These are phyloP conservation scores for Drosophila micromelanica DNA, from an alignment of 1,140 invertebrate genomes.

Conservation along the genomic window DNA sequence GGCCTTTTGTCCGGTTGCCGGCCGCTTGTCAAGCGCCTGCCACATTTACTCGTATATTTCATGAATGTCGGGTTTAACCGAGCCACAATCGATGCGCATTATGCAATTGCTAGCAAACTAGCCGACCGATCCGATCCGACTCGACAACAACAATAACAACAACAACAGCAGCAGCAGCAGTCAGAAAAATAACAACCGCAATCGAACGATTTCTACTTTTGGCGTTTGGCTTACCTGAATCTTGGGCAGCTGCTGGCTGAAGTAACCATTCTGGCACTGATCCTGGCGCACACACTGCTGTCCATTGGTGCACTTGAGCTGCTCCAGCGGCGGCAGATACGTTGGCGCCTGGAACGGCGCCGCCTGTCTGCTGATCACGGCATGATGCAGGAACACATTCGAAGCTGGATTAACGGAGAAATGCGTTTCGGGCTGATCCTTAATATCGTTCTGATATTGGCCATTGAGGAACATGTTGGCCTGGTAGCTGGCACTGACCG, in stretches of 20 bases:
- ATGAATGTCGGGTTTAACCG: slow-evolving; percentile 40
- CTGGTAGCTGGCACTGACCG: slow-evolving; percentile 54
- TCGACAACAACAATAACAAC: not conserved
- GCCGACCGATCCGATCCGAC: not conserved
- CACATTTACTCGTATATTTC: slow-evolving; percentile 44
- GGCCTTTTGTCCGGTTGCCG: slow-evolving; percentile 9
- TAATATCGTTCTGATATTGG: slow-evolving; percentile 68
- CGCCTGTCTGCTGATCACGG: slow-evolving; percentile 76
- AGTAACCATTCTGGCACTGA: slow-evolving; percentile 72
- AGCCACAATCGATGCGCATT: slow-evolving; percentile 27
- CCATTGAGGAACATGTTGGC: slow-evolving; percentile 82
- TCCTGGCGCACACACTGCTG: slow-evolving; percentile 73
- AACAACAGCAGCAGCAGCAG: not conserved
- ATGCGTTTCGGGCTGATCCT: slow-evolving; percentile 55
- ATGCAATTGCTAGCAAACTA: slow-evolving; percentile 35
- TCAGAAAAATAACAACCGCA: not conserved
- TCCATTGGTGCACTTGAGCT: slow-evolving; percentile 64
- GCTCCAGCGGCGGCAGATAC: slow-evolving; percentile 75
- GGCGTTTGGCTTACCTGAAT: slow-evolving; percentile 62
- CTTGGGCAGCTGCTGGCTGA: slow-evolving; percentile 67
- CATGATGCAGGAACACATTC: slow-evolving; percentile 76
- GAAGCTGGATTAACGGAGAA: slow-evolving; percentile 63
- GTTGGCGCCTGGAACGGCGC: slow-evolving; percentile 75
- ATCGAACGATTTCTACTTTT: slow-evolving; percentile 1
- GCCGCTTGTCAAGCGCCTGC: slow-evolving; percentile 43